Percentiles rank a stretch among this genome's conserved stretches.
These are phyloP conservation scores for Adelges cooleyi DNA, from an alignment of 1,140 invertebrate species.

Conservation along the genomic window DNA sequence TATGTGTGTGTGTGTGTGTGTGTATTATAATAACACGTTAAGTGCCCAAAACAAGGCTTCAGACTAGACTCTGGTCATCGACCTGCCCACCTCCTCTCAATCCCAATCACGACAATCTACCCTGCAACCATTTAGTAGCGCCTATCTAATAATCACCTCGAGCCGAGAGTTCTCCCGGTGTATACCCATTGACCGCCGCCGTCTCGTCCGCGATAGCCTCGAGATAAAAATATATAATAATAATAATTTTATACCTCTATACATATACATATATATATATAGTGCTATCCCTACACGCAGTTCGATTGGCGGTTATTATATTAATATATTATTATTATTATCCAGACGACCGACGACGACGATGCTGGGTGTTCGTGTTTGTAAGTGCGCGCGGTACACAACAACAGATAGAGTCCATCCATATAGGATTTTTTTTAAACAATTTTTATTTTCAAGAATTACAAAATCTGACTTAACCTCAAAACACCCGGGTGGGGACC, in stretches of 20 bases:
- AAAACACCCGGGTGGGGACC: too few relatives aligned
- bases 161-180: neutral
- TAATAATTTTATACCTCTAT: conserved; percentile 3
- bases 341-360: neutral
- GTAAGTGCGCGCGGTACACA: too few relatives aligned
- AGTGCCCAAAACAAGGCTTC: conserved; percentile 11
- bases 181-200: conserved; percentile 9
- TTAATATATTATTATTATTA: conserved; percentile 25
- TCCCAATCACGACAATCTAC: conserved; percentile 7
- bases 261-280: neutral
- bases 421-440: too few relatives aligned
- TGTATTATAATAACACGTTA: conserved; percentile 24
- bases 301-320: conserved; percentile 9
- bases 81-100: neutral
- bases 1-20: neutral
- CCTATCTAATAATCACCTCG: conserved; percentile 17
- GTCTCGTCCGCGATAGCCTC: neutral
- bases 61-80: conserved; percentile 10
- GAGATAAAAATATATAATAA: conserved; percentile 10
- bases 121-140: conserved; percentile 19
- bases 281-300: too few relatives aligned
- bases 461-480: too few relatives aligned
- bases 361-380: too few relatives aligned
- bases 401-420: too few relatives aligned
- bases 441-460: too few relatives aligned